Evolutionary conservation across 1,140 invertebrate genomes (phyloP).

Genomic region (Branchinecta lindahli): DNA sequence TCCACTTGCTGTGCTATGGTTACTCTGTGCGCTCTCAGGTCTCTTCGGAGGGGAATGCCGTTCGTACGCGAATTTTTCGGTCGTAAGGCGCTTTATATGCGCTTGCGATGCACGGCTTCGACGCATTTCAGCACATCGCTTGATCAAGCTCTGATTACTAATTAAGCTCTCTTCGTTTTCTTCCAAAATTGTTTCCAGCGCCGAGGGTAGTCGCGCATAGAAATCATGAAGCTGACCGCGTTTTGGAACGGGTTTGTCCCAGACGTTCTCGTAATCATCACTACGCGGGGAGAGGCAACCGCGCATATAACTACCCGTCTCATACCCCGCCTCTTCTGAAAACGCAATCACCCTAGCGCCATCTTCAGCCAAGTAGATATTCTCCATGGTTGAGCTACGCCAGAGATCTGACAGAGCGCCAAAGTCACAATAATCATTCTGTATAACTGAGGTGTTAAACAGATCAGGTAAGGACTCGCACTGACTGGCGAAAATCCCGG

Average conservation of each 20-base stretch:
- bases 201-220: not conserved
- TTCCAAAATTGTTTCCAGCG: not conserved
- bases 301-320: not conserved
- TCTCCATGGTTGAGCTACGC: not conserved
- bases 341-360: not conserved
- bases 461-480: not conserved
- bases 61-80: not conserved
- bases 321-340: not conserved
- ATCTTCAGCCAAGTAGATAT: not conserved
- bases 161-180: not conserved
- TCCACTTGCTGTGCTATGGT: not conserved
- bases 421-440: not conserved
- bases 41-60: not conserved
- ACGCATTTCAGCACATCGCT: not conserved
- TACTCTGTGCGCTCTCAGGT: constrained; percentile 1
- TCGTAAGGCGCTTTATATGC: not conserved
- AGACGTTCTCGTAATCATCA: not conserved
- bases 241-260: not conserved
- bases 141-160: not conserved
- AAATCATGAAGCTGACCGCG: not conserved
- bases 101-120: not conserved
- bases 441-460: not conserved
- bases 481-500: not conserved
- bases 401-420: not conserved
- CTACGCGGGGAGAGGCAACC: not conserved